These are phyloP conservation scores for Stichopus chloronotus DNA, from an alignment of 35 echinoderm and acorn worm genomes.

Conservation along the genomic window DNA sequence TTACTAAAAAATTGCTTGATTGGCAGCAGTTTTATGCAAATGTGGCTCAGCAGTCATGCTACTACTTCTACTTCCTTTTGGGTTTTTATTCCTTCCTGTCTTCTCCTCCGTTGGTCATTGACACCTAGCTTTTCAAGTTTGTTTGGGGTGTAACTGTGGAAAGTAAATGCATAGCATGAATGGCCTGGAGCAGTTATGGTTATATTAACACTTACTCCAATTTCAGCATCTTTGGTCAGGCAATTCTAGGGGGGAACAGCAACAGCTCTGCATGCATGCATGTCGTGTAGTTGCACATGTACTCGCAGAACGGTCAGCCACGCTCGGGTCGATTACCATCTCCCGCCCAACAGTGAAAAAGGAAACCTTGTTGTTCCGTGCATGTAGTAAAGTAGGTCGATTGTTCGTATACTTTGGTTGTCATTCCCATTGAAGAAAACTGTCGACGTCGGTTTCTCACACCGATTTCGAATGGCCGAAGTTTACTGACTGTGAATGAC, in stretches of 20 bases:
- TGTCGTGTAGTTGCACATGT: neutral
- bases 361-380: neutral
- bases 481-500: neutral
- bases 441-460: neutral
- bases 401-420: neutral
- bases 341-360: neutral
- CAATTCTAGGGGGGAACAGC: neutral
- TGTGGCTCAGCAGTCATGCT: neutral
- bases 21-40: slow-evolving; percentile 10
- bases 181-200: neutral
- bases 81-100: neutral
- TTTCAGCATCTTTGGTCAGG: neutral
- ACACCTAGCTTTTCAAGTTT: neutral
- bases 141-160: slow-evolving; percentile 1
- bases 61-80: too few species aligned
- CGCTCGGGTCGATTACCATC: neutral
- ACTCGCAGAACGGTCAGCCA: neutral
- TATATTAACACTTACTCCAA: slow-evolving; percentile 18
- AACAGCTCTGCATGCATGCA: neutral
- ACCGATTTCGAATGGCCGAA: neutral
- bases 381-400: neutral
- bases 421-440: neutral
- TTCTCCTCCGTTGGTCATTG: slow-evolving; percentile 11
- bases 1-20: slow-evolving; percentile 24
- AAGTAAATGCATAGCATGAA: neutral